Evolutionary conservation across 2,797 vertebrate genomes (phyloP).

Genomic region (Rousettus madagascariensis): DNA sequence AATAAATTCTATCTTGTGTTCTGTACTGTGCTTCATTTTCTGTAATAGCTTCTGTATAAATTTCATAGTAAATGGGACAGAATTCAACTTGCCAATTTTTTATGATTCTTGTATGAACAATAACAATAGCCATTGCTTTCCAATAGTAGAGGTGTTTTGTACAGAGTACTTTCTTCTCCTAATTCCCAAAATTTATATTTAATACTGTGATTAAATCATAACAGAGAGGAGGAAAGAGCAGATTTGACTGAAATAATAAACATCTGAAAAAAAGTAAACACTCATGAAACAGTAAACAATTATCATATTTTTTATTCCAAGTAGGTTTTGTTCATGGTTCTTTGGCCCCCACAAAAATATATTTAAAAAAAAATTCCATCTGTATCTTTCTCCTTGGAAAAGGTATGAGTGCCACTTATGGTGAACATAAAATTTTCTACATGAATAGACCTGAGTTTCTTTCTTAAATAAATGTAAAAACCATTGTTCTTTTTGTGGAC

Average conservation of each 20-base stretch:
- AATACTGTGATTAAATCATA: slow-evolving; percentile 34
- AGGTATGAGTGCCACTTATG: not conserved
- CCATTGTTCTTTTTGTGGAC: not conserved
- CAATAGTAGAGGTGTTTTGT: slow-evolving; percentile 42
- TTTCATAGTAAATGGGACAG: slow-evolving; percentile 48
- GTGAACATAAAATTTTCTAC: not conserved
- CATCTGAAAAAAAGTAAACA: not conserved
- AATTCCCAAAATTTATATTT: slow-evolving; percentile 70
- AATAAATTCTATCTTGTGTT: not conserved
- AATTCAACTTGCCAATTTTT: slow-evolving; percentile 49
- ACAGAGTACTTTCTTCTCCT: slow-evolving; percentile 66
- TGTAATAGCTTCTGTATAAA: slow-evolving; percentile 6
- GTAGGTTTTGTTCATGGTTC: not conserved
- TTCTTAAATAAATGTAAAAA: not conserved
- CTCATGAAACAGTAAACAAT: not conserved
- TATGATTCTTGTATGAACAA: slow-evolving; percentile 65
- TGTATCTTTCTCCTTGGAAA: not conserved
- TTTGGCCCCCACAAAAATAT: not conserved
- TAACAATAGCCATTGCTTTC: slow-evolving; percentile 64
- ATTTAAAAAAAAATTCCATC: not conserved
- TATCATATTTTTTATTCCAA: not conserved
- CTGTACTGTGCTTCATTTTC: slow-evolving; percentile 35
- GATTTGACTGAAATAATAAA: slow-evolving; percentile 22
- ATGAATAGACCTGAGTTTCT: not conserved
- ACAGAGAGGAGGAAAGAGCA: not conserved